Base-by-base conservation (phyloP, 2,113 vertebrate species). In the Phyllostomus discolor region DNA sequence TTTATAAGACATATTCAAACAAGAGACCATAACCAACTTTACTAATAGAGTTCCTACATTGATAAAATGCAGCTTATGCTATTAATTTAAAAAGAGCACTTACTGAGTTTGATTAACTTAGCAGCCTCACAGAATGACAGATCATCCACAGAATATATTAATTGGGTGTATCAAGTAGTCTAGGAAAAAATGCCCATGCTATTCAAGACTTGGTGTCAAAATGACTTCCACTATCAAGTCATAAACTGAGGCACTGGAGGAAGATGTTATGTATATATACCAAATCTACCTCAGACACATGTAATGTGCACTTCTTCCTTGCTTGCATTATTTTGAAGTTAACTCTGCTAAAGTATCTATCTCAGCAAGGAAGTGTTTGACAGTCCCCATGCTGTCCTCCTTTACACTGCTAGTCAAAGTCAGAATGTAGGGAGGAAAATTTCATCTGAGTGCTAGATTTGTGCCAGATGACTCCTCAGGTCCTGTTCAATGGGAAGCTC, bases 21-120 rank as follows among this genome's bases (percentile, higher is more conserved):
- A 94, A 57, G 78, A 69, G 38, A 16, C 62, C 97, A 96, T 88
- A 92, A 91, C 78, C 85, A 96, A 11, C 57, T 96, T 96, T 94
- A 46, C 76, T 69, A 90, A 81, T 67, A 95, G 85, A 92, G 93
- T 95, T 90, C 96, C 94, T 98, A 83, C 38, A 90, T 41, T 90
- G 50, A 43, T 95, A 97, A 95, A 93, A 48, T 79, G n/a, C 3
- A 2, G 69, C 54, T 59, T 91, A 67, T 57, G n/a, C 22, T 97
- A 96, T 98, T 96, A 97, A 97, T 98, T 97, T 98, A 94, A 86
- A 87, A 85, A 75, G 48, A 89, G 16, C 41, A 91, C 35, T 95
- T 98, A 98, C 97, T 97, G 97, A 98, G 94, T 88, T 82, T 97
- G 95, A 94, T 94, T 98, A 94, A 97, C 98, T 98, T 97, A 97